These are phyloP conservation scores for Willisornis vidua DNA, from an alignment of 2,113 vertebrate species.

Conservation along the genomic window DNA sequence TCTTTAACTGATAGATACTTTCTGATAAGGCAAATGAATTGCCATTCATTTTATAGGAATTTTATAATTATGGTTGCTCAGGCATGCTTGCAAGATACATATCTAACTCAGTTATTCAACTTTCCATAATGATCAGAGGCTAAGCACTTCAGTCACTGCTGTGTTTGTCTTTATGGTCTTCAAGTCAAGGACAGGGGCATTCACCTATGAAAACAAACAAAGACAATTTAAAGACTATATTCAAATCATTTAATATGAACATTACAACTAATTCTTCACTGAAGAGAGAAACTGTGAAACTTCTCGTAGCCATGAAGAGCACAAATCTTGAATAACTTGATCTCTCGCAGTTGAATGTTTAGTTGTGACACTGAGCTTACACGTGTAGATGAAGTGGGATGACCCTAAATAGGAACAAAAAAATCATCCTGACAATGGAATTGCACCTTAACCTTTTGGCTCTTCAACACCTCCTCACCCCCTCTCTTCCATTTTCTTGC, in stretches of 20 bases:
- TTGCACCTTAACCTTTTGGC: neutral
- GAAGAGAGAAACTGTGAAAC: neutral
- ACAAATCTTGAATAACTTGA: neutral
- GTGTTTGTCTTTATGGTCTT: neutral
- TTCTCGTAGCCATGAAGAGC: neutral
- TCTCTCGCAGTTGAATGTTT: neutral
- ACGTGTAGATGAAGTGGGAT: neutral
- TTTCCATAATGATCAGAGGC: neutral
- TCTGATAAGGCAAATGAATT: neutral
- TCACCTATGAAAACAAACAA: neutral
- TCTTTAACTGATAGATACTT: neutral
- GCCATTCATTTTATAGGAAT: neutral
- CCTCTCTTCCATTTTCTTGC: neutral
- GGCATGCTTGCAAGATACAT: neutral
- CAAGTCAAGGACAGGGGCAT: neutral
- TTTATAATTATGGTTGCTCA: neutral
- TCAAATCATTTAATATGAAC: neutral
- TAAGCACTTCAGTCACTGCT: neutral
- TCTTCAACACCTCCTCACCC: neutral
- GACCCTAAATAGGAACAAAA: neutral
- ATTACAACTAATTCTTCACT: neutral
- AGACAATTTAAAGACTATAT: neutral
- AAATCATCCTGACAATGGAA: neutral
- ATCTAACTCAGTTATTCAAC: neutral
- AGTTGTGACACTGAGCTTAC: neutral